Conservation (phyloP, 2,113 vertebrate species). For the Cololabis saira region DNA sequence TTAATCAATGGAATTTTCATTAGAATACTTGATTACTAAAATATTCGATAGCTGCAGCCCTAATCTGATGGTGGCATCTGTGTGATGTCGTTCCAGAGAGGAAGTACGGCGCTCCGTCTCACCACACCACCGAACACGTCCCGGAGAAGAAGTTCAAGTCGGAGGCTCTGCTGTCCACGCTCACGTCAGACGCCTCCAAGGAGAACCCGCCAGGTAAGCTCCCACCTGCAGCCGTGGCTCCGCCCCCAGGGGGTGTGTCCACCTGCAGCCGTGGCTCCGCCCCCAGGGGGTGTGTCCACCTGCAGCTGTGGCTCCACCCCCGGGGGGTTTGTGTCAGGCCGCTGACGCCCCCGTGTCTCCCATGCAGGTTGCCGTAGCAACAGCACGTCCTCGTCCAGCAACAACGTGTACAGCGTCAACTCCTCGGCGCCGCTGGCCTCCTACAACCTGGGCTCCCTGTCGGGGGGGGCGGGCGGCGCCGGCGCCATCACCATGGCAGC, state of each 20-base stretch:
- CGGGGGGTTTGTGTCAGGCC: no score
- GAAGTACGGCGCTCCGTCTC: conserved; percentile 91
- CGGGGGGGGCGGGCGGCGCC: conserved; percentile 88
- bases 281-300: neutral
- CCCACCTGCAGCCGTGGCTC: neutral
- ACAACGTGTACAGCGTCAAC: conserved; percentile 92
- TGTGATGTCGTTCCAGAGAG: conserved; percentile 89
- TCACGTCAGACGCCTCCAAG: conserved; percentile 96
- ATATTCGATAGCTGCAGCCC: no score
- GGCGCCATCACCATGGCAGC: conserved; percentile 99
- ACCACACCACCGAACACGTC: conserved; percentile 94
- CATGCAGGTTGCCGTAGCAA: conserved; percentile 91
- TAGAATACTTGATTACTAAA: no score
- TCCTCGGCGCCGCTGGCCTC: conserved; percentile 92
- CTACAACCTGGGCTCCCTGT: conserved; percentile 93
- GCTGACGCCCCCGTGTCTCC: neutral
- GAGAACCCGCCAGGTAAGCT: conserved; percentile 91
- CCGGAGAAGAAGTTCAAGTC: conserved; percentile 99
- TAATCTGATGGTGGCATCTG: no score
- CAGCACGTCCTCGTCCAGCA: conserved; percentile 89
- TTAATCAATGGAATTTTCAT: no score
- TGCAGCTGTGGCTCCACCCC: neutral
- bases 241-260: no score
- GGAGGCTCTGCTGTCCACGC: conserved; percentile 96
- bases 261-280: no score